Evolutionary conservation across 1,140 invertebrate species (phyloP).

Genomic region (Drosophila santomea): DNA sequence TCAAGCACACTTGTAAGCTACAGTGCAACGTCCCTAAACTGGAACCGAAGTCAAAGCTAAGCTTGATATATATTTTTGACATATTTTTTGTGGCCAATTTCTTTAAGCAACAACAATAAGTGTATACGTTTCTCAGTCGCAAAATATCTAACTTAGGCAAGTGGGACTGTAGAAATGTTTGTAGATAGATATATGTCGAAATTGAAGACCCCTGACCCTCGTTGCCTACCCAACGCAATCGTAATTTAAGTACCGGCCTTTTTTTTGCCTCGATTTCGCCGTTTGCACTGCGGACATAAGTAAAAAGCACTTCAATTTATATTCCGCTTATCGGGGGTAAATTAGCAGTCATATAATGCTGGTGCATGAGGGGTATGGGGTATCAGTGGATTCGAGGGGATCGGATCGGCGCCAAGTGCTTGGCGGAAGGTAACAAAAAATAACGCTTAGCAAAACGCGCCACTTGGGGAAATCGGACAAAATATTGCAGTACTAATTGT

Average conservation of each 20-base stretch:
- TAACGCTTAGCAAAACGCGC: constrained; percentile 63
- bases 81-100: no score
- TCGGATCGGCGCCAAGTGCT: constrained; percentile 33
- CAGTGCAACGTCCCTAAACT: constrained; percentile 5
- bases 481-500: constrained; percentile 30
- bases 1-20: not conserved
- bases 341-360: constrained; percentile 41
- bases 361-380: no score
- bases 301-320: constrained; percentile 52
- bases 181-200: constrained; percentile 6
- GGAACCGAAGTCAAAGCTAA: not conserved
- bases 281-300: constrained; percentile 33
- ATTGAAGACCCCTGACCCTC: constrained; percentile 13
- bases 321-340: constrained; percentile 45
- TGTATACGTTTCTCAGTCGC: no score
- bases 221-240: constrained; percentile 22
- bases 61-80: not conserved
- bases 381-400: not conserved
- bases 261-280: constrained; percentile 24
- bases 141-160: not conserved
- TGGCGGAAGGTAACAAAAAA: constrained; percentile 26
- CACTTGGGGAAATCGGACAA: constrained; percentile 51
- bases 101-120: no score
- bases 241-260: constrained; percentile 48
- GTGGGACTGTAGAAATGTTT: constrained; percentile 6